These are phyloP conservation scores for Diuraphis noxia DNA, from an alignment of 1,140 invertebrate genomes.

Conservation along the genomic window DNA sequence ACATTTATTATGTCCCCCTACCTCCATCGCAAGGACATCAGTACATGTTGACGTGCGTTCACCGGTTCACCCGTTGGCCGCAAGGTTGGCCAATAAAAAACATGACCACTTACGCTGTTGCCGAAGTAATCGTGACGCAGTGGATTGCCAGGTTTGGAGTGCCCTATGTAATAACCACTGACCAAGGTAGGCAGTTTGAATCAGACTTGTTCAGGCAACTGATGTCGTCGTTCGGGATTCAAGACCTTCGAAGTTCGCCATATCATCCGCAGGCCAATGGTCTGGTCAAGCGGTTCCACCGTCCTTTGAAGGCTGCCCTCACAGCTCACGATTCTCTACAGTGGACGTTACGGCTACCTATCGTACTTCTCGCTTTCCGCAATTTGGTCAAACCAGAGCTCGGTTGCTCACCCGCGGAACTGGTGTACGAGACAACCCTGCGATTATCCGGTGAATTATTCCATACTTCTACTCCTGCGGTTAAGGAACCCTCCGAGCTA, in stretches of 20 bases:
- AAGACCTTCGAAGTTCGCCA: conserved; percentile 58
- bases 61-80: conserved; percentile 59
- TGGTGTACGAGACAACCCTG: conserved; percentile 38
- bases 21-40: conserved; percentile 55
- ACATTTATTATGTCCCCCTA: conserved; percentile 63
- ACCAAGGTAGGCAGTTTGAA: conserved; percentile 60
- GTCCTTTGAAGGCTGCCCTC: conserved; percentile 60
- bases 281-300: conserved; percentile 57
- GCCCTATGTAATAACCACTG: conserved; percentile 58
- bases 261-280: conserved; percentile 60
- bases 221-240: not conserved
- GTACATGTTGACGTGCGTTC: conserved; percentile 59
- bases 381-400: conserved; percentile 49
- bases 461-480: not conserved
- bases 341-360: conserved; percentile 56
- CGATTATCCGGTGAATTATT: conserved; percentile 37
- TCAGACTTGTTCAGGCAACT: conserved; percentile 3
- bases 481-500: not conserved
- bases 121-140: not conserved
- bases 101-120: conserved; percentile 59
- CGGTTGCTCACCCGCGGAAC: conserved; percentile 56
- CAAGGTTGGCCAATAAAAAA: conserved; percentile 57
- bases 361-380: conserved; percentile 51
- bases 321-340: conserved; percentile 49
- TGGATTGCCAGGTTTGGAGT: conserved; percentile 59